A percentile compares a stretch with the other conserved stretches of the same genome.
These are phyloP conservation scores for Drosophila incognita DNA, from an alignment of 2,888 invertebrate species.

Conservation along the genomic window DNA sequence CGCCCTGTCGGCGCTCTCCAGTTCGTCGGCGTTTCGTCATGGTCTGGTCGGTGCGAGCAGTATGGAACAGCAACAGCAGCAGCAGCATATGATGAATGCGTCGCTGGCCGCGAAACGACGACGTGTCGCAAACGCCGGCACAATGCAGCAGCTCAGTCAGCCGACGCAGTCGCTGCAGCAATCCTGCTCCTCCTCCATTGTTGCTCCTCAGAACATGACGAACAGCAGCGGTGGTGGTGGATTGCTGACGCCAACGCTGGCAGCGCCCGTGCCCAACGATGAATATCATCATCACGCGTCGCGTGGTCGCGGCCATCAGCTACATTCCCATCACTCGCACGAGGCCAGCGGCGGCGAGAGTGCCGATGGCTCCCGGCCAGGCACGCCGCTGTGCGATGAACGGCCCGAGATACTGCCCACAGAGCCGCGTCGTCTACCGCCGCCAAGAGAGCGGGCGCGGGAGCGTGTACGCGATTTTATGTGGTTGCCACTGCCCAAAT, in stretches of 20 bases:
- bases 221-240: slow-evolving; percentile 33
- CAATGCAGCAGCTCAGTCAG: slow-evolving; percentile 46
- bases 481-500: slow-evolving; percentile 94
- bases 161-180: slow-evolving; percentile 52
- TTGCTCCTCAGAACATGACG: background rate
- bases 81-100: slow-evolving; percentile 68
- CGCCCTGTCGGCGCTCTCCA: slow-evolving; percentile 72
- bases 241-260: slow-evolving; percentile 35
- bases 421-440: slow-evolving; percentile 90
- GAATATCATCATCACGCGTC: slow-evolving; percentile 84
- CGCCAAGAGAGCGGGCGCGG: slow-evolving; percentile 86
- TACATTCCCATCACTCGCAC: slow-evolving; percentile 86
- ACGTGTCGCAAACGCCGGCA: slow-evolving; percentile 83
- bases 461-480: slow-evolving; percentile 89
- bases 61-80: slow-evolving; percentile 68
- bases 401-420: slow-evolving; percentile 90
- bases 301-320: slow-evolving; percentile 86
- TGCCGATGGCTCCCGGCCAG: slow-evolving; percentile 91
- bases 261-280: slow-evolving; percentile 76
- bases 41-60: slow-evolving; percentile 75
- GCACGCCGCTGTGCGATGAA: slow-evolving; percentile 94
- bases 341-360: slow-evolving; percentile 87
- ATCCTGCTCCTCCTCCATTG: slow-evolving; percentile 7
- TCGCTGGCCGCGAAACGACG: slow-evolving; percentile 86
- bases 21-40: slow-evolving; percentile 70